Conservation (phyloP, 2,888 invertebrate species). For the Galeopsomyia nigrocyanea region DNA sequence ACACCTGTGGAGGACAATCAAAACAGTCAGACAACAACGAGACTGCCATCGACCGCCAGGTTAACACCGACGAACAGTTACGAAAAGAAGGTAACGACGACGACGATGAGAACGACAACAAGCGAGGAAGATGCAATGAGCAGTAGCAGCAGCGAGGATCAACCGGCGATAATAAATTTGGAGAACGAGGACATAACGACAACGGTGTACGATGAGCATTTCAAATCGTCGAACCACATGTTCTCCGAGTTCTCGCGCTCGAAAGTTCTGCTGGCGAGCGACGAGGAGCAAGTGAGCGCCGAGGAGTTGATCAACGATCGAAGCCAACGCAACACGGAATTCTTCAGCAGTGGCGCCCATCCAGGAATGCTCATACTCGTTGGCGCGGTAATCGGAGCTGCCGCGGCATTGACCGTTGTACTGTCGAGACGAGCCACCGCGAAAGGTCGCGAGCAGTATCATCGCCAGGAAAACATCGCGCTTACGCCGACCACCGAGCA, state of each 20-base stretch:
- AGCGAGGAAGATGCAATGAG: neutral
- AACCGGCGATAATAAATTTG: conserved; percentile 12
- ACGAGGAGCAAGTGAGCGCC: conserved; percentile 14
- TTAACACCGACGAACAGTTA: neutral
- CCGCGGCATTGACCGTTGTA: conserved; percentile 71
- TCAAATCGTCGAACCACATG: conserved; percentile 26
- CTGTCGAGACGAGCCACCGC: conserved; percentile 67
- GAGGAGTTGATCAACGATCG: neutral
- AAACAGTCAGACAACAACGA: neutral
- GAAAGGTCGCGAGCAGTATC: conserved; percentile 59
- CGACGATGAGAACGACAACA: conserved; percentile 13
- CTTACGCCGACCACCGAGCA: conserved; percentile 74
- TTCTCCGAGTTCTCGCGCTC: conserved; percentile 36
- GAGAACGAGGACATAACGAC: conserved; percentile 16
- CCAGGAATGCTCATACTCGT: conserved; percentile 73
- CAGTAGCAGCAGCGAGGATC: conserved; percentile 1
- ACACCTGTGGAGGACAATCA: neutral
- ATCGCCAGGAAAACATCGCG: conserved; percentile 70
- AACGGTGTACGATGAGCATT: conserved; percentile 2
- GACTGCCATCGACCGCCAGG: conserved; percentile 4
- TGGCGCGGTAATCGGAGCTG: conserved; percentile 72
- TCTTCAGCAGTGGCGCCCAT: conserved; percentile 64
- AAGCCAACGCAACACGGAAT: conserved; percentile 54
- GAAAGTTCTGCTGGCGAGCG: conserved; percentile 34
- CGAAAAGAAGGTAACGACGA: neutral